Evolutionary conservation across 37 sponge, comb jelly and placozoan species (phyloP).

Genomic region (Diacarnus erythraeanus): DNA sequence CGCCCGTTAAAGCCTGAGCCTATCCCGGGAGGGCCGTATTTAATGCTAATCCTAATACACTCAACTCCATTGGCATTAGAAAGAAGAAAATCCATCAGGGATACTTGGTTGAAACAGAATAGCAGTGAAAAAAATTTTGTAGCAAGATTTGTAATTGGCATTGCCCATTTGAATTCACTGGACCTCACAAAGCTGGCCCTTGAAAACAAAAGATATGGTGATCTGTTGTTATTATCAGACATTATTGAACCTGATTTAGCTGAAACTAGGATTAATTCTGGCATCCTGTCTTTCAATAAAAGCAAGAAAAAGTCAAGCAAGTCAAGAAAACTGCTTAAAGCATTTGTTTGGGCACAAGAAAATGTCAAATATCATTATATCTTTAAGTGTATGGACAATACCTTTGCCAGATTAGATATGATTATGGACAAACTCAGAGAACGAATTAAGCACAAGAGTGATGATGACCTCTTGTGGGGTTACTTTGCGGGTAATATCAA

Average conservation of each 20-base stretch:
- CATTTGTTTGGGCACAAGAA: constrained; percentile 50
- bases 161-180: neutral
- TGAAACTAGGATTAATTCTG: too few species aligned
- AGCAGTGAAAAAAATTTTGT: neutral
- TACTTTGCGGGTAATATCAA: constrained; percentile 38
- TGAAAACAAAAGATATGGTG: constrained; percentile 48
- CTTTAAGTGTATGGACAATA: constrained; percentile 69
- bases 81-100: constrained; percentile 44
- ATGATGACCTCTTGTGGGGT: constrained; percentile 31
- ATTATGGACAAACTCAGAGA: constrained; percentile 29
- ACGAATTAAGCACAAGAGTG: neutral
- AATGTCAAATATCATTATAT: constrained; percentile 46
- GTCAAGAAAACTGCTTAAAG: constrained; percentile 47
- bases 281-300: too few species aligned
- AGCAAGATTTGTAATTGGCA: constrained; percentile 62
- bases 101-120: constrained; percentile 49
- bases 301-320: neutral
- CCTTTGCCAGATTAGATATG: constrained; percentile 33
- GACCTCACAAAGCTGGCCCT: constrained; percentile 11
- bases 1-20: too few species aligned
- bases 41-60: constrained; percentile 23
- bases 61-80: neutral
- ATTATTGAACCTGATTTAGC: too few species aligned
- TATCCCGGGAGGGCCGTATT: neutral
- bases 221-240: constrained; percentile 47